Evolutionary conservation across 2,113 vertebrate species (phyloP).

Genomic region (Periophthalmus modestus): DNA sequence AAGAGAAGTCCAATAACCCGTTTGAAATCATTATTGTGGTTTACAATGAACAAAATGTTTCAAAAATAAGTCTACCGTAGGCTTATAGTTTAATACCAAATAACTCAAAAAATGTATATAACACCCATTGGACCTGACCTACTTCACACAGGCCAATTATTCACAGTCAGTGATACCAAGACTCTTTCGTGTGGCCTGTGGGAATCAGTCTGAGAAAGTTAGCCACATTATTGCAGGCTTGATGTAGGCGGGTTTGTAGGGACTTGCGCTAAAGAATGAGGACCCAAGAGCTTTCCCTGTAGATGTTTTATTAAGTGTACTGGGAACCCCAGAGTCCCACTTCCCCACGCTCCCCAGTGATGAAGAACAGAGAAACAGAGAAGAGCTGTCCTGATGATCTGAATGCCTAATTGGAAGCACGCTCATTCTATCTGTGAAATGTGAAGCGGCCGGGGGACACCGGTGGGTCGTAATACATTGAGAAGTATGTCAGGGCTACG

Average conservation of each 20-base stretch:
- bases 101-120: no score
- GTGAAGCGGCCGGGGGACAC: constrained; percentile 39
- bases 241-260: constrained; percentile 51
- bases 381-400: constrained; percentile 24
- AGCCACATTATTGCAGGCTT: constrained; percentile 51
- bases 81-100: no score
- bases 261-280: constrained; percentile 55
- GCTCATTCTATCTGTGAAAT: constrained; percentile 28
- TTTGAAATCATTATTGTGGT: no score
- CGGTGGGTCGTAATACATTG: constrained; percentile 55
- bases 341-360: constrained; percentile 26
- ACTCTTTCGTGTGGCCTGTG: constrained; percentile 8
- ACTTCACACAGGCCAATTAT: constrained; percentile 30
- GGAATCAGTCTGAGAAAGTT: constrained; percentile 55
- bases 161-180: constrained; percentile 5
- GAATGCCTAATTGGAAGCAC: constrained; percentile 45
- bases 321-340: constrained; percentile 21
- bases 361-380: constrained; percentile 38
- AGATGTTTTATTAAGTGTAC: constrained; percentile 60
- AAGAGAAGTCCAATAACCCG: no score
- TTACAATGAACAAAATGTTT: no score
- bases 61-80: no score
- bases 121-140: constrained; percentile 1
- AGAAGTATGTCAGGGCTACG: constrained; percentile 22
- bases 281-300: constrained; percentile 30